These are phyloP conservation scores for Galeopsomyia nigrocyanea DNA, from an alignment of 2,888 invertebrate species.

Conservation along the genomic window DNA sequence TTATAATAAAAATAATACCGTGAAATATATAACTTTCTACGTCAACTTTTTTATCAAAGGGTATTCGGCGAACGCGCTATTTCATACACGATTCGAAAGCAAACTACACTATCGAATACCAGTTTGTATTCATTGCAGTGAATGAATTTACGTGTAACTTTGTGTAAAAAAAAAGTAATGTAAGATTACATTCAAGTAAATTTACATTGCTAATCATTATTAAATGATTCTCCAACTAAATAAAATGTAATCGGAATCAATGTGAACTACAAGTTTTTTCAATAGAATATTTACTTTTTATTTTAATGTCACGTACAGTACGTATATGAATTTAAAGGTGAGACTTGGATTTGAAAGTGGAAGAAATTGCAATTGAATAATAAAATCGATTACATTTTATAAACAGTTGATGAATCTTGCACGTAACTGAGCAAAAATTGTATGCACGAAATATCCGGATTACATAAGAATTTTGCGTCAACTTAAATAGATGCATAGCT, in stretches of 20 bases:
- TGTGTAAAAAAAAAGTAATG: slow-evolving; percentile 16
- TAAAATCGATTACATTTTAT: no score
- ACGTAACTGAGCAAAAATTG: slow-evolving; percentile 14
- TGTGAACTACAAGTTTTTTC: no score
- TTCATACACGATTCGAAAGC: slow-evolving; percentile 1
- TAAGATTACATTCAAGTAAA: neutral
- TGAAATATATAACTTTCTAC: slow-evolving; percentile 36
- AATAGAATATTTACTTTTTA: no score
- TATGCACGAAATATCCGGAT: slow-evolving; percentile 27
- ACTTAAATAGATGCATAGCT: slow-evolving; percentile 15
- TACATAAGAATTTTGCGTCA: slow-evolving; percentile 24
- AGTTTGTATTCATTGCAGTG: slow-evolving; percentile 41
- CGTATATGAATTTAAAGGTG: no score
- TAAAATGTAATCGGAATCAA: neutral
- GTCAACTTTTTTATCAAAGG: slow-evolving; percentile 34
- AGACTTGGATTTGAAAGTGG: no score
- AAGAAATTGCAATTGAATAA: no score
- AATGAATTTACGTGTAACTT: slow-evolving; percentile 15
- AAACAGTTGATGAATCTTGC: neutral
- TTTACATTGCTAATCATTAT: neutral
- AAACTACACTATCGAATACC: slow-evolving; percentile 32
- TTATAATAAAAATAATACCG: slow-evolving; percentile 1
- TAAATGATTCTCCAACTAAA: slow-evolving; percentile 5
- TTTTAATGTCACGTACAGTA: no score
- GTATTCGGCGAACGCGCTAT: slow-evolving; percentile 1